Percentiles rank a stretch among this genome's conserved stretches.
phyloP scores from a whole-genome alignment of 2,113 vertebrate species.

The Carlito syrichta region DNA sequence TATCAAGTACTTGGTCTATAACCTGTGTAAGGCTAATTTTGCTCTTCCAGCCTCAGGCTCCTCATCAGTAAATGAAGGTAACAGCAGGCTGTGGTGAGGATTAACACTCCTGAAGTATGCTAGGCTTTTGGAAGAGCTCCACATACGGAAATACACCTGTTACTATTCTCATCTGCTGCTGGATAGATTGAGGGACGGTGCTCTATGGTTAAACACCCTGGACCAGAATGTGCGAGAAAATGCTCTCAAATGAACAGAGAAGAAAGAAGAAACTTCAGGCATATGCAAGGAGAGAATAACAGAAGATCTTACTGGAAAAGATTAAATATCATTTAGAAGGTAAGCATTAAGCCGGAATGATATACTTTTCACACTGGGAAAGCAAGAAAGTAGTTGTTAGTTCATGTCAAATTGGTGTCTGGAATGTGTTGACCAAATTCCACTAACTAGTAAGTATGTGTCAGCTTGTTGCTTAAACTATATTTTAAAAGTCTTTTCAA shows the following conservation, averaged over 20 bases:
- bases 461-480: not conserved
- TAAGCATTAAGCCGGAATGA: not conserved
- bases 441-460: not conserved
- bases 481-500: not conserved
- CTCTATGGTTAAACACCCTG: not conserved
- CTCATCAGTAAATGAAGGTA: not conserved
- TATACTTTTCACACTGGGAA: not conserved
- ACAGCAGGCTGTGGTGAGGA: not conserved
- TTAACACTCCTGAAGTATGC: not conserved
- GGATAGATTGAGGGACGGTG: not conserved
- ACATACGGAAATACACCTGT: not conserved
- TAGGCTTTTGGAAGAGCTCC: not conserved
- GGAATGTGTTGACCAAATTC: not conserved
- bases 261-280: slow-evolving; percentile 7
- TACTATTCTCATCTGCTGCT: not conserved
- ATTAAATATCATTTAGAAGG: not conserved
- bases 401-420: not conserved
- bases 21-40: not conserved
- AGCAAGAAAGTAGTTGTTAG: slow-evolving; percentile 3
- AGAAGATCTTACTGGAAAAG: not conserved
- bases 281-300: not conserved
- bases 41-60: not conserved
- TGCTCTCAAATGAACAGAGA: not conserved
- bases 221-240: not conserved
- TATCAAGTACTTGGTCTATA: not conserved